A percentile compares a stretch with the other conserved stretches of the same genome.
Evolutionary conservation across 2,888 invertebrate species (phyloP).

Genomic region (Encarsia formosa): DNA sequence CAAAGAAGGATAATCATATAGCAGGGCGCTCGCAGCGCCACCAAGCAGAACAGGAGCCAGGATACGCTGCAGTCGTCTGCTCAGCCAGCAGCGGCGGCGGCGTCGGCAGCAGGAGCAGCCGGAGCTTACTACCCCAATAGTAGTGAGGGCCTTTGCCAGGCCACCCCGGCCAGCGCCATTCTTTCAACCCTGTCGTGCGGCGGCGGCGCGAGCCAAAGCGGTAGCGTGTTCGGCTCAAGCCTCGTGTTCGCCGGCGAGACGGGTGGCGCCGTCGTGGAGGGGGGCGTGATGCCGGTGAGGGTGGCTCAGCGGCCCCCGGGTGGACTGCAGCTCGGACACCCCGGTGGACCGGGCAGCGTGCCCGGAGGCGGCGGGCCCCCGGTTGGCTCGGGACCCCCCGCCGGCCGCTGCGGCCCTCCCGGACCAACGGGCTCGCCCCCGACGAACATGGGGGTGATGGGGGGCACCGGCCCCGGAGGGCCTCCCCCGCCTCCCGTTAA

Average conservation of each 20-base stretch:
- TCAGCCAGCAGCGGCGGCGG: not conserved
- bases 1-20: too few relatives aligned
- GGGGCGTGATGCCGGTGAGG: slow-evolving; percentile 53
- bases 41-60: not conserved
- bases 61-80: not conserved
- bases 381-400: slow-evolving; percentile 44
- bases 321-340: slow-evolving; percentile 65
- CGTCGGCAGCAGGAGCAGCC: not conserved
- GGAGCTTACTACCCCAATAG: not conserved
- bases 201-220: slow-evolving; percentile 23
- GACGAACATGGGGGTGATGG: not conserved
- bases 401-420: slow-evolving; percentile 31
- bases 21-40: too few relatives aligned
- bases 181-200: slow-evolving; percentile 25
- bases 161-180: slow-evolving; percentile 20
- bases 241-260: slow-evolving; percentile 42
- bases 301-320: slow-evolving; percentile 61
- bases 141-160: slow-evolving; percentile 9
- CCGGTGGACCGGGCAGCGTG: slow-evolving; percentile 53
- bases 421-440: not conserved
- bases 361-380: slow-evolving; percentile 50
- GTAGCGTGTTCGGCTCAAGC: slow-evolving; percentile 32
- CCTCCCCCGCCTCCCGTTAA: slow-evolving; percentile 39
- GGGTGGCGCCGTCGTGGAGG: slow-evolving; percentile 50
- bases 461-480: slow-evolving; percentile 46